Base-by-base conservation (phyloP, 2,797 vertebrate species). In the Gambusia yucatana region DNA sequence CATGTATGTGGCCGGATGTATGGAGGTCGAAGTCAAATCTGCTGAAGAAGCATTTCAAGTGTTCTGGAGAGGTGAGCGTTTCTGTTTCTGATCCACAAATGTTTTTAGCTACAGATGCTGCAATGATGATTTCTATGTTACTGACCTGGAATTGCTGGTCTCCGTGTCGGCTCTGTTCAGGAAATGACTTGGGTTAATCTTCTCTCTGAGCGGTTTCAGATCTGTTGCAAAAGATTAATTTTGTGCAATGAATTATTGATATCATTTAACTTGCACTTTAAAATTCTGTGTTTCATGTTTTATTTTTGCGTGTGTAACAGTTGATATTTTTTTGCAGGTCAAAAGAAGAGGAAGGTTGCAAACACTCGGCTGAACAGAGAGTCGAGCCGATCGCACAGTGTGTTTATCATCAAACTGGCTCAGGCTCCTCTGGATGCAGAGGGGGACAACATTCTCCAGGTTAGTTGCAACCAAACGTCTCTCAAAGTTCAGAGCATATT, bases 31-130 rank as follows among this genome's bases (percentile, higher is more conserved):
- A 90, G 98, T 99, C n/a, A 99, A 99, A 88, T 98, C 98, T 41
- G 97, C 97, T 0, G 98, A 99, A 82, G 98, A 99, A 91, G 98
- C 98, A 2, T 99, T 99, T 90, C 97, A 99, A 90, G 97, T 99
- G 1, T 99, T 99, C 82, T 99, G 98, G 98, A 97, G 91, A 97
- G 98, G 98, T 99, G 86, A 91, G 94, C 44, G 25, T 78, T 89
- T 0, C 11, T 17, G 55, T 78, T 89, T 0, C 7, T 17, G 69
- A 52, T n/a, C 44, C 50, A 28, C 25, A 10, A 8, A 14, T 72
- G 13, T 16, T 71, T 39, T 25, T 9, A 28, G 69, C 25, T 57
- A 47, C n/a, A 47, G 28, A 30, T 0, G 4, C 82, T 93, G 95
- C 91, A 25, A 7, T 96, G 95, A 96, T 96, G 95, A 96, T 83